A percentile compares a stretch with the other conserved stretches of the same genome.
These are phyloP conservation scores for Heterotilapia buettikoferi DNA, from an alignment of 2,113 vertebrate species.

Conservation along the genomic window DNA sequence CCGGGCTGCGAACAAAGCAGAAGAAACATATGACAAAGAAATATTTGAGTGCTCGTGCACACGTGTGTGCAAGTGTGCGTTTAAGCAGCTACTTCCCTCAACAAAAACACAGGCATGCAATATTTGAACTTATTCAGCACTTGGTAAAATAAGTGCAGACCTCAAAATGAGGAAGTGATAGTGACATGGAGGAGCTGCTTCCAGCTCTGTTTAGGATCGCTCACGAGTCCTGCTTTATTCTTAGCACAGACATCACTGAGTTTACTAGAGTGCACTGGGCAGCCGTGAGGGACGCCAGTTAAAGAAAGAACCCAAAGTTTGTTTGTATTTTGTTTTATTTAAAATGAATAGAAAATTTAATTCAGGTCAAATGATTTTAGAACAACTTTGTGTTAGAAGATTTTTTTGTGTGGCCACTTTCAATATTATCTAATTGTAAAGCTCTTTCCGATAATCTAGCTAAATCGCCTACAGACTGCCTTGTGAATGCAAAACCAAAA, in stretches of 20 bases:
- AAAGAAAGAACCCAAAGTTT: background rate
- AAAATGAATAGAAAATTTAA: background rate
- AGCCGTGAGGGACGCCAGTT: background rate
- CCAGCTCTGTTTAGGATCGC: constrained; percentile 20
- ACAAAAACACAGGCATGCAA: constrained; percentile 17
- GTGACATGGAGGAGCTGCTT: constrained; percentile 41
- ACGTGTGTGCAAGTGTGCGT: background rate
- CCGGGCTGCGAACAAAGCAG: background rate
- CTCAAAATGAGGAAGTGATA: constrained; percentile 63
- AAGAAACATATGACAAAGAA: background rate
- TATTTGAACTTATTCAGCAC: constrained; percentile 57
- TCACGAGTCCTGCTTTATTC: constrained; percentile 56
- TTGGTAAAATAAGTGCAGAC: constrained; percentile 9
- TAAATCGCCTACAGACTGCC: background rate
- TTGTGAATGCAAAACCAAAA: background rate
- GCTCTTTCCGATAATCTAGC: background rate
- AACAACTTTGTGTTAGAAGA: background rate
- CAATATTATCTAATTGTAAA: background rate
- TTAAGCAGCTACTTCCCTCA: constrained; percentile 59
- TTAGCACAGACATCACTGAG: constrained; percentile 18
- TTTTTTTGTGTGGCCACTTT: background rate
- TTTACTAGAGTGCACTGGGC: constrained; percentile 33
- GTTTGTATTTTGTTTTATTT: background rate
- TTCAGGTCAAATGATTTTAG: background rate
- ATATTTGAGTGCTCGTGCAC: background rate